Evolutionary conservation across 2,113 vertebrate species (phyloP), one percentile per base, ranked within the genome.

Genomic region (Callopanchax toddi): DNA sequence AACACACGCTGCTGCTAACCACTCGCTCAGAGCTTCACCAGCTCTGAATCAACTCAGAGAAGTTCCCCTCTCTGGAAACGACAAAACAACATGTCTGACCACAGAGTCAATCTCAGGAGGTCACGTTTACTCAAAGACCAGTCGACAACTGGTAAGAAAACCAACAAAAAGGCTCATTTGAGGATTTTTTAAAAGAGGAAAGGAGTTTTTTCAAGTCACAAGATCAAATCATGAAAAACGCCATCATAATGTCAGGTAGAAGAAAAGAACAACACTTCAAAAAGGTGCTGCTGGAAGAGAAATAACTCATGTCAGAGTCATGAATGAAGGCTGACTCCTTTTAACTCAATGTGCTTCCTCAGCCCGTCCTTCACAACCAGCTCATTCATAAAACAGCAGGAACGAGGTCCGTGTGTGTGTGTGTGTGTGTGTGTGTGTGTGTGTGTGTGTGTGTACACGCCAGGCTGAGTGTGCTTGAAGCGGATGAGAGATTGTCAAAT

Each of bases 311-410:
- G 42, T 65, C 60, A 44, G n/a, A n/a, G 77, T 77, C 71, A 83
- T 91, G 86, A 92, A 91, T 91, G 90, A 90, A 87, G 77, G 85
- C 83, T 79, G 75, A 79, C 78, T 89, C 85, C 89, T 82, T 80
- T 85, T 61, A 62, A 70, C 75, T 90, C 78, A 87, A 86, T 81
- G 82, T 89, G 85, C 88, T 89, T 88, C 87, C 90, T 91, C 89
- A 91, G 91, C 90, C 90, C 83, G 76, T 86, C 88, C 82, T 80
- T 91, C 89, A 94, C 92, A 94, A 93, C 84, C 79, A 78, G 66
- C 76, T 89, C 91, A 94, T 94, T 94, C 92, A 94, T 92, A 92
- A 92, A 93, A 93, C 79, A 65, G 76, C 73, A n/a, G 58, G 59
- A 76, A 61, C 80, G 59, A 77, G 78, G 58, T 49, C 18, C 73